phyloP scores from a whole-genome alignment of 30 jellyfish, hydroid and myxozoan genomes.

The Chrysaora quinquecirrha region DNA sequence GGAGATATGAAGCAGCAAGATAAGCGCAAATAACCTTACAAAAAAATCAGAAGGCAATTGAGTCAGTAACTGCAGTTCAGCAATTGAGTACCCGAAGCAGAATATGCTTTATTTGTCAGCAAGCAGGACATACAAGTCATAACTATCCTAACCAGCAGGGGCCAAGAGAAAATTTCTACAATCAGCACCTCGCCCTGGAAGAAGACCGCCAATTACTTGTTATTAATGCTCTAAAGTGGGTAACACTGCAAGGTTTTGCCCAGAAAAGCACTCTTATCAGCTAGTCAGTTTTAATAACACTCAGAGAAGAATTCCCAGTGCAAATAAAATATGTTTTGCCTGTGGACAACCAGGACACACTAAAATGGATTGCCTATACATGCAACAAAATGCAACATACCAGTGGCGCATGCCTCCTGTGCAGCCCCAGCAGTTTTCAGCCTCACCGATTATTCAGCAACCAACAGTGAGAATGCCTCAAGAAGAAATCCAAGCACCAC shows the following conservation, averaged over 20 bases:
- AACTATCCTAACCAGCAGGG: background rate
- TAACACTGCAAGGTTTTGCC: constrained; percentile 3
- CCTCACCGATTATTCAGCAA: background rate
- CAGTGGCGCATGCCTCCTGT: background rate
- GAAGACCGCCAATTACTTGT: background rate
- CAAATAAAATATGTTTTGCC: background rate
- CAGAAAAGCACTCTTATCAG: background rate
- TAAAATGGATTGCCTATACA: background rate
- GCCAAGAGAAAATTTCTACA: background rate
- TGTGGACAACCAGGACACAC: constrained; percentile 18
- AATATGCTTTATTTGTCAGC: background rate
- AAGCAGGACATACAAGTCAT: background rate
- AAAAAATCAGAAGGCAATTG: background rate
- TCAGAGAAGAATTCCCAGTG: background rate
- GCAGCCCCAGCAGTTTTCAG: constrained; percentile 2
- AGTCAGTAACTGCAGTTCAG: constrained; percentile 2
- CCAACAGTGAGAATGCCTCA: background rate
- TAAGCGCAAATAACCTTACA: background rate
- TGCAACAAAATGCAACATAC: background rate
- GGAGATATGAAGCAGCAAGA: constrained; percentile 6
- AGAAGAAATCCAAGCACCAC: background rate
- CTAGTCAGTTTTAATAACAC: no score
- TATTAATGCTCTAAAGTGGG: background rate
- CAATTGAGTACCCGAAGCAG: background rate
- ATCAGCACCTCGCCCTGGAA: background rate